Evolutionary conservation across 2,888 invertebrate species (phyloP).

Genomic region (Acleris laterana): DNA sequence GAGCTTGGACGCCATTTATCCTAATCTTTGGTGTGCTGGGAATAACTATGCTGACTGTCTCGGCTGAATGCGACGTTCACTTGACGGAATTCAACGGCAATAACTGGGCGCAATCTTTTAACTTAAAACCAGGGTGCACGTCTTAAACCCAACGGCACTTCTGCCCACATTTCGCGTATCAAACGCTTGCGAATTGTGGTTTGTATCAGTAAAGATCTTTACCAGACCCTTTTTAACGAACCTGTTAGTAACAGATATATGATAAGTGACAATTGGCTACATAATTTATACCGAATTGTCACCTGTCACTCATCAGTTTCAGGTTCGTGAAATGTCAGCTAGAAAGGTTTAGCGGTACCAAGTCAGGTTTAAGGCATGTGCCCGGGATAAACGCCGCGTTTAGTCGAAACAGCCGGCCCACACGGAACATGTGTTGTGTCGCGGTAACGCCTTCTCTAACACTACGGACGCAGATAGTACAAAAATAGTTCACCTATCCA

Average conservation of each 20-base stretch:
- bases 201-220: too few relatives aligned
- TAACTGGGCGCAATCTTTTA: neutral
- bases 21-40: slow-evolving; percentile 83
- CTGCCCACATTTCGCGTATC: too few relatives aligned
- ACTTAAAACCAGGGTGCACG: neutral
- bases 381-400: slow-evolving; percentile 49
- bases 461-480: slow-evolving; percentile 79
- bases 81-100: slow-evolving; percentile 37
- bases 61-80: slow-evolving; percentile 25
- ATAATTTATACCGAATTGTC: too few relatives aligned
- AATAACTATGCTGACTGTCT: slow-evolving; percentile 57
- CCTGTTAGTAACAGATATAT: too few relatives aligned
- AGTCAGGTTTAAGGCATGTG: neutral
- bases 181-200: too few relatives aligned
- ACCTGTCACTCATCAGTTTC: too few relatives aligned
- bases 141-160: neutral
- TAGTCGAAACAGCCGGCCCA: slow-evolving; percentile 58
- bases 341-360: neutral
- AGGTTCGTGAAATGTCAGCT: too few relatives aligned
- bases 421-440: slow-evolving; percentile 63
- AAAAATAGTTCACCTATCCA: slow-evolving; percentile 83
- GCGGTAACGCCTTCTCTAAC: slow-evolving; percentile 77
- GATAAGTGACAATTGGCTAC: too few relatives aligned
- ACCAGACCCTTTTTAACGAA: too few relatives aligned
- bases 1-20: slow-evolving; percentile 61